phyloP scores from a whole-genome alignment of 2,797 vertebrate species.

The Heterohyrax brucei region DNA sequence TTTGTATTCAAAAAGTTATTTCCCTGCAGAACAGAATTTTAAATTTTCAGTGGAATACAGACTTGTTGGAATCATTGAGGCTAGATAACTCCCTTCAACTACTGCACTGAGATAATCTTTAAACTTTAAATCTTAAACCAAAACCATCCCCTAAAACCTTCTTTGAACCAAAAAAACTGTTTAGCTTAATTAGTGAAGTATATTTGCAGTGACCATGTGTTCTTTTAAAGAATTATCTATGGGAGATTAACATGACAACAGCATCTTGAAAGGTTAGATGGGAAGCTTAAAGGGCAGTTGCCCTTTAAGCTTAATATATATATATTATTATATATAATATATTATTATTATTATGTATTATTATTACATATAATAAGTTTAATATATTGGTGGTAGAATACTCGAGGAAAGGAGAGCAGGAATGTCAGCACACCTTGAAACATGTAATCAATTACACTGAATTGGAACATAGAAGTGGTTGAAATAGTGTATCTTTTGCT shows the following conservation, averaged over 20 bases:
- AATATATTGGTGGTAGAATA: background rate
- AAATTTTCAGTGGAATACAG: background rate
- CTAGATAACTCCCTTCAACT: background rate
- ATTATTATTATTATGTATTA: too few relatives aligned
- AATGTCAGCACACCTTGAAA: background rate
- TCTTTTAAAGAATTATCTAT: background rate
- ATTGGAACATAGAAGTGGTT: background rate
- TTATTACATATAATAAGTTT: background rate
- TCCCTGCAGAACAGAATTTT: background rate
- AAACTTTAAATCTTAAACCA: background rate
- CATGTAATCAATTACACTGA: background rate
- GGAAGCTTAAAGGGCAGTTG: background rate
- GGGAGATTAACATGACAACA: background rate
- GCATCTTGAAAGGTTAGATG: background rate
- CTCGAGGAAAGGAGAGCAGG: background rate
- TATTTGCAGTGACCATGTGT: background rate
- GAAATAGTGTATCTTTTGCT: background rate
- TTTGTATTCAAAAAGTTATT: conserved; percentile 52
- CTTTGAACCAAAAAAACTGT: background rate
- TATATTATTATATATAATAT: too few relatives aligned
- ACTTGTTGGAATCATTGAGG: background rate
- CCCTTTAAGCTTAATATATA: too few relatives aligned
- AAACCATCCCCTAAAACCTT: background rate
- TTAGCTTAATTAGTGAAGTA: background rate
- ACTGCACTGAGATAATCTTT: background rate